phyloP scores from a whole-genome alignment of 2,797 vertebrate genomes.

The Graptemys geographica region DNA sequence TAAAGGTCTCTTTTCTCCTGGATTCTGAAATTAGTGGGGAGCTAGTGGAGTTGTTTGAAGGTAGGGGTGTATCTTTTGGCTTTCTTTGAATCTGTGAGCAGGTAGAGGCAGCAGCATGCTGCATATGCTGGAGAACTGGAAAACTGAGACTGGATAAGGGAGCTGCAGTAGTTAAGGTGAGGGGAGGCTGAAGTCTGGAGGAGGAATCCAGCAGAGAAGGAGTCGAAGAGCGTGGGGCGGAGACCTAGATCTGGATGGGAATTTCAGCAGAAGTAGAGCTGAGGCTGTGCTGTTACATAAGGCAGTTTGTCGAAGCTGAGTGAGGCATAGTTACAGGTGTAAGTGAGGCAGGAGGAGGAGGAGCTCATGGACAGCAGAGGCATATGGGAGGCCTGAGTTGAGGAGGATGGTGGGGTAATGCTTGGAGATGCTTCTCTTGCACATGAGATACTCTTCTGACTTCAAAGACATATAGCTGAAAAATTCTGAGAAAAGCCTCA shows the following conservation, averaged over 20 bases:
- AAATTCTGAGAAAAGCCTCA: not conserved
- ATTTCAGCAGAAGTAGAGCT: not conserved
- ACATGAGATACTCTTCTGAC: not conserved
- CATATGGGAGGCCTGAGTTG: not conserved
- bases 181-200: not conserved
- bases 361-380: not conserved
- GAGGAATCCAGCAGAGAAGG: not conserved
- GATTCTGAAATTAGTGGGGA: not conserved
- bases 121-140: not conserved
- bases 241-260: not conserved
- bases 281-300: not conserved
- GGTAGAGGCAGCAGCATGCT: not conserved
- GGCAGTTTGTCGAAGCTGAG: not conserved
- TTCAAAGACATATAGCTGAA: not conserved
- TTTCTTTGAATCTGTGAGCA: not conserved
- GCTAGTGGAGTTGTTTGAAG: not conserved
- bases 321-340: not conserved
- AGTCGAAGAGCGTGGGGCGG: not conserved
- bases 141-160: not conserved
- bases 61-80: not conserved
- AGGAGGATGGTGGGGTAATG: not conserved
- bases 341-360: not conserved
- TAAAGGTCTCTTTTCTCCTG: fast-evolving
- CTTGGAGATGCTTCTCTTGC: not conserved
- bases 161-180: not conserved